phyloP scores from a whole-genome alignment of 1,140 invertebrate genomes.

The Panulirus ornatus region DNA sequence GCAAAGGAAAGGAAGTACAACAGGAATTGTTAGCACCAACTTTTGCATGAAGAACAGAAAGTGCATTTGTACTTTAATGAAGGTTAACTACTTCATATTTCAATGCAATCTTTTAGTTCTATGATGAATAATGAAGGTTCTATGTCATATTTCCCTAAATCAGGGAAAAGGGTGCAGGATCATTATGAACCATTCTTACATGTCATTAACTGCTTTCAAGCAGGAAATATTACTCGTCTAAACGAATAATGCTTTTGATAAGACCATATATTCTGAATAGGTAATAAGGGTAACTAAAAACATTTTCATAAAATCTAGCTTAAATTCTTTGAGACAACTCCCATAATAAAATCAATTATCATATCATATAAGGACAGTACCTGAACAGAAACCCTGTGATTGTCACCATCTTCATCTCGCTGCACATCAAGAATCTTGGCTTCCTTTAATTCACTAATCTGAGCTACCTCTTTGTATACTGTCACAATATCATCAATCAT shows the following conservation, averaged over 20 bases:
- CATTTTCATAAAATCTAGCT: neutral
- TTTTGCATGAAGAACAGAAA: no score
- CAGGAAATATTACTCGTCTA: neutral
- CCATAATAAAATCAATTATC: neutral
- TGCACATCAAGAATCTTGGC: constrained; percentile 16
- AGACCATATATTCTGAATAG: neutral
- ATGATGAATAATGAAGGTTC: no score
- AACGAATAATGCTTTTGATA: neutral
- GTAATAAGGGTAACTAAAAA: neutral
- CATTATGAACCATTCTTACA: no score
- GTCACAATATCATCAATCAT: constrained; percentile 1
- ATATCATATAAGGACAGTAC: neutral
- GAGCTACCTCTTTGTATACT: constrained; percentile 11
- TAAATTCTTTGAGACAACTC: neutral
- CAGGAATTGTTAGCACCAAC: no score
- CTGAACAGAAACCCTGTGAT: neutral
- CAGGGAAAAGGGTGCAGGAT: no score
- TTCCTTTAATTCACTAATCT: constrained; percentile 14
- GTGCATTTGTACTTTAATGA: no score
- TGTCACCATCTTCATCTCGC: neutral
- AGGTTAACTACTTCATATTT: no score
- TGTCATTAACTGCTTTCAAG: no score
- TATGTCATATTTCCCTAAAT: no score
- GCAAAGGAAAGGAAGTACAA: no score
- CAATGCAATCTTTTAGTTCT: no score